Conservation (phyloP, 2,113 vertebrate species). For the Falcunculus frontatus region DNA sequence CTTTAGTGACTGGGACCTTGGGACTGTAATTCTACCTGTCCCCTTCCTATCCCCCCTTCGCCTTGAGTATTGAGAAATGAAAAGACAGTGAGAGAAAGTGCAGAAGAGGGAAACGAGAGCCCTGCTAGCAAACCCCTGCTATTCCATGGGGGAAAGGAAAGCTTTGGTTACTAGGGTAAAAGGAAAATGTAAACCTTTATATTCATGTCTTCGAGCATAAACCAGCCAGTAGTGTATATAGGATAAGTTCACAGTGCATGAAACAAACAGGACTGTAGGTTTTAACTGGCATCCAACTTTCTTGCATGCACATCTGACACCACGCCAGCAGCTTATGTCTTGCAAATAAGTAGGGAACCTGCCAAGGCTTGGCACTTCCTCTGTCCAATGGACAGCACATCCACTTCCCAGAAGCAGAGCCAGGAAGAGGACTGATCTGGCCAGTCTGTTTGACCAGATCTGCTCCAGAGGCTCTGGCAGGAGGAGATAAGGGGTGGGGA, state of each 20-base stretch:
- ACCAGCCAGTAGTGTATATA: constrained; percentile 39
- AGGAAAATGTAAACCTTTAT: constrained; percentile 8
- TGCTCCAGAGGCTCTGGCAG: constrained; percentile 7
- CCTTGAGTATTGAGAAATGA: neutral
- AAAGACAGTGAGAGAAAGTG: neutral
- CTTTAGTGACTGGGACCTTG: constrained; percentile 58
- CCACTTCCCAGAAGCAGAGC: constrained; percentile 22
- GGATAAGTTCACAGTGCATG: constrained; percentile 53
- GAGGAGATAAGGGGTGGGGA: neutral
- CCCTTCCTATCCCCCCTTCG: neutral
- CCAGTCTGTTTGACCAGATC: neutral
- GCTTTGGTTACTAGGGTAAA: neutral
- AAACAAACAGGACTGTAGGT: constrained; percentile 43
- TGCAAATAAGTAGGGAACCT: constrained; percentile 39
- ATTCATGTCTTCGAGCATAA: constrained; percentile 21
- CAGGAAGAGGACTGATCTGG: neutral
- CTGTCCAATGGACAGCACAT: constrained; percentile 28
- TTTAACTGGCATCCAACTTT: constrained; percentile 40
- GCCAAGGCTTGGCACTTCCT: constrained; percentile 36
- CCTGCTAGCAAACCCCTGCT: constrained; percentile 14
- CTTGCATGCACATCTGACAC: constrained; percentile 45
- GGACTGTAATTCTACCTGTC: constrained; percentile 36
- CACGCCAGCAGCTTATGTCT: constrained; percentile 41
- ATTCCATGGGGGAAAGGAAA: neutral
- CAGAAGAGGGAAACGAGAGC: neutral